Conservation (phyloP, 2,888 invertebrate species). For the Tachina grossa region DNA sequence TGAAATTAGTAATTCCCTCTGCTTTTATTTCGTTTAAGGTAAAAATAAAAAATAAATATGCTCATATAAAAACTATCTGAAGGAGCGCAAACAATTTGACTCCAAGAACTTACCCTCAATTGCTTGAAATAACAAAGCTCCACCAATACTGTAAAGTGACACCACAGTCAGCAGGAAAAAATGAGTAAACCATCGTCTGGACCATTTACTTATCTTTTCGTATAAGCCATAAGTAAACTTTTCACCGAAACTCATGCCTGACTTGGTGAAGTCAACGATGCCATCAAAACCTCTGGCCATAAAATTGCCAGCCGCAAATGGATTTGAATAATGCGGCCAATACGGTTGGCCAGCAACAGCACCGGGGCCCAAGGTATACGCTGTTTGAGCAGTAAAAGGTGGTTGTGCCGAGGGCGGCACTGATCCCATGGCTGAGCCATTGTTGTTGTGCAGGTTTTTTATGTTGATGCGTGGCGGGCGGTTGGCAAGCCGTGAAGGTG, state of each 20-base stretch:
- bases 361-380: conserved; percentile 70
- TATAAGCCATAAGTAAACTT: conserved; percentile 91
- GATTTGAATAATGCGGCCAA: conserved; percentile 81
- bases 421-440: conserved; percentile 74
- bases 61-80: neutral
- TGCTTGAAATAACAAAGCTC: conserved; percentile 90
- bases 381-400: conserved; percentile 78
- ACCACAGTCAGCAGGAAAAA: conserved; percentile 91
- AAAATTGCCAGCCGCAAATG: conserved; percentile 88
- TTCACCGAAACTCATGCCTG: conserved; percentile 92
- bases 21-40: too few relatives aligned
- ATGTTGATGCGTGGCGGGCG: conserved; percentile 81
- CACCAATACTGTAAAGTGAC: conserved; percentile 90
- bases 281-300: conserved; percentile 92
- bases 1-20: too few relatives aligned
- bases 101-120: conserved; percentile 87
- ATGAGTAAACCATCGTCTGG: conserved; percentile 94
- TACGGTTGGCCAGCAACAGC: conserved; percentile 77
- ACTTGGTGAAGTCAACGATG: conserved; percentile 90
- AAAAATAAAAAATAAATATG: too few relatives aligned
- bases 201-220: conserved; percentile 89
- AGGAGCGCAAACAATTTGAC: neutral
- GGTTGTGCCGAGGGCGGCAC: conserved; percentile 78
- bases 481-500: conserved; percentile 75
- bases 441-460: conserved; percentile 75